Percentiles rank a stretch among this genome's conserved stretches.
These are phyloP conservation scores for Drosophila recens DNA, from an alignment of 2,888 invertebrate species.

Conservation along the genomic window DNA sequence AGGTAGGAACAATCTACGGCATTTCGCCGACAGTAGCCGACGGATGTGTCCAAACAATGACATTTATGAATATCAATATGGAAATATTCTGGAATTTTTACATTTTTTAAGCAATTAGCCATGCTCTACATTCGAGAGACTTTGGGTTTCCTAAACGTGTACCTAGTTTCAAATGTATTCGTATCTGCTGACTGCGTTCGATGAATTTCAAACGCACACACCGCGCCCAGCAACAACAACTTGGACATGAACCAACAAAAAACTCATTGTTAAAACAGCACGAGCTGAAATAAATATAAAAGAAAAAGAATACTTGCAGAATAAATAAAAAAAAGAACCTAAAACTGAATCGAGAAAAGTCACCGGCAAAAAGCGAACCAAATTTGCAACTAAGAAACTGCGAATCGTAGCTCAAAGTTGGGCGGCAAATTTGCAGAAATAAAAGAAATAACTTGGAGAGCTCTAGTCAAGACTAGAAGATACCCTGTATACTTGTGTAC, in stretches of 20 bases:
- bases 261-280: constrained; percentile 63
- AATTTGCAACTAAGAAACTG: constrained; percentile 46
- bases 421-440: constrained; percentile 63
- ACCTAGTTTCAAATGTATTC: constrained; percentile 25
- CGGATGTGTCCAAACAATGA: constrained; percentile 66
- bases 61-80: constrained; percentile 69
- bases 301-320: constrained; percentile 14
- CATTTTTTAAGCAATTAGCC: constrained; percentile 53
- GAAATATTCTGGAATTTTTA: constrained; percentile 40
- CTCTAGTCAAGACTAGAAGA: background rate
- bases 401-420: constrained; percentile 47
- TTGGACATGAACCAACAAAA: constrained; percentile 21
- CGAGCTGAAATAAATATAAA: constrained; percentile 42
- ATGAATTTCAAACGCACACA: constrained; percentile 61
- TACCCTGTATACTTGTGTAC: background rate
- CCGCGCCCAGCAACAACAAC: constrained; percentile 34
- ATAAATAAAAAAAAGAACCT: constrained; percentile 2
- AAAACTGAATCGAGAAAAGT: constrained; percentile 49
- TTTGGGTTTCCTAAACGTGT: constrained; percentile 26
- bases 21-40: constrained; percentile 42
- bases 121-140: constrained; percentile 56
- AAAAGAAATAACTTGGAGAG: constrained; percentile 16
- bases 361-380: constrained; percentile 21
- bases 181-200: constrained; percentile 27
- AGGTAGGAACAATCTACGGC: constrained; percentile 15